Conservation (phyloP, 2,113 vertebrate species). For the Zosterops pallidus region DNA sequence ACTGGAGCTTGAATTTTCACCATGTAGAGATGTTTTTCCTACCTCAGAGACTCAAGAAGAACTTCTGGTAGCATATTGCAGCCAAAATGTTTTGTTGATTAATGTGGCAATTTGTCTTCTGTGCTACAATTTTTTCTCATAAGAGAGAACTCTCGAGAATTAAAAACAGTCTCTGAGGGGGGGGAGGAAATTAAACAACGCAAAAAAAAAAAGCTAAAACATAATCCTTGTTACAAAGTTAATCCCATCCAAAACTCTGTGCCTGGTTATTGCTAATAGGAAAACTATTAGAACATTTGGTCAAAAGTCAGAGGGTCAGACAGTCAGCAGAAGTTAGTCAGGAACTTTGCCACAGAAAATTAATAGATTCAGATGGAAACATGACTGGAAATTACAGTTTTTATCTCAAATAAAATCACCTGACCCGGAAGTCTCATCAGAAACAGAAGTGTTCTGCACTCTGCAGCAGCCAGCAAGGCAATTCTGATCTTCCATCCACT, state of each 20-base stretch:
- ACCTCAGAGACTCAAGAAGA: background rate
- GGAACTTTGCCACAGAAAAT: background rate
- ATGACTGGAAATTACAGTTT: background rate
- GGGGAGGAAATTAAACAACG: fast-evolving
- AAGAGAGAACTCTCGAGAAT: background rate
- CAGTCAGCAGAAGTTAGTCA: background rate
- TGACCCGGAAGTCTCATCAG: background rate
- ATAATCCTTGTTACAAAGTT: background rate
- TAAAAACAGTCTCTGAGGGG: background rate
- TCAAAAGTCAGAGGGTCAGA: background rate
- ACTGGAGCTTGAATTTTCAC: background rate
- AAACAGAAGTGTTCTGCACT: background rate
- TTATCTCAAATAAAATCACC: background rate
- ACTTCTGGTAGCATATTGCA: background rate
- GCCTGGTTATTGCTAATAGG: background rate
- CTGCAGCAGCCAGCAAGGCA: background rate
- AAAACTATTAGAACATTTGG: background rate
- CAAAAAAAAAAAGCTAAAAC: background rate
- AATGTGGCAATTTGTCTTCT: background rate
- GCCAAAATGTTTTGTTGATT: background rate
- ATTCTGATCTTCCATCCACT: background rate
- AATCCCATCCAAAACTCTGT: background rate
- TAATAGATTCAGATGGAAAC: background rate
- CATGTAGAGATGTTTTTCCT: background rate
- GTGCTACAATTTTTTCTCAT: background rate